phyloP scores from a whole-genome alignment of 2,113 vertebrate species.

The Muntiacus reevesi region DNA sequence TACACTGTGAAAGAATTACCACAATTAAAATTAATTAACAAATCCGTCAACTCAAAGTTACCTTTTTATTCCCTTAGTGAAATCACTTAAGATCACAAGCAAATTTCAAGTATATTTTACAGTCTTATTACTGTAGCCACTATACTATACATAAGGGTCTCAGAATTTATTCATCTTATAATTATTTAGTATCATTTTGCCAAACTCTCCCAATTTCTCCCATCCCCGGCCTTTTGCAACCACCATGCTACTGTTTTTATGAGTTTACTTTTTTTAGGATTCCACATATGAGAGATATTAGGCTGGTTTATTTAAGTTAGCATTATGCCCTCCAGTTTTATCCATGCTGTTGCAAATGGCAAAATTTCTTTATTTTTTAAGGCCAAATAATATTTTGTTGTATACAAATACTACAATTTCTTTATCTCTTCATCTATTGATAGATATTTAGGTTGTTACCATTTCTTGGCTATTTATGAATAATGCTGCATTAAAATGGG shows the following conservation, averaged over 20 bases:
- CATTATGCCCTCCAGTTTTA: background rate
- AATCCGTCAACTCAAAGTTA: background rate
- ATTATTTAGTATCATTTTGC: background rate
- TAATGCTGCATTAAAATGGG: background rate
- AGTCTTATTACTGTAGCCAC: background rate
- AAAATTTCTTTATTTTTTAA: background rate
- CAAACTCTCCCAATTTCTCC: background rate
- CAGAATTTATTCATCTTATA: background rate
- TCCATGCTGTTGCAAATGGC: background rate
- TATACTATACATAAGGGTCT: background rate
- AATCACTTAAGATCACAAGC: background rate
- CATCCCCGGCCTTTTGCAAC: background rate
- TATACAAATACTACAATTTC: background rate
- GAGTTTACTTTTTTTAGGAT: background rate
- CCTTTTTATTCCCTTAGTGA: background rate
- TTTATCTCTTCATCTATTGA: background rate
- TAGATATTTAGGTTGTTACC: background rate
- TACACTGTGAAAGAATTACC: background rate
- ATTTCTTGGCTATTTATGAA: background rate
- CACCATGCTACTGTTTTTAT: background rate
- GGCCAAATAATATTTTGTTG: background rate
- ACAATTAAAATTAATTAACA: background rate
- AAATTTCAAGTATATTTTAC: background rate
- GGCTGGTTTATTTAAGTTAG: background rate
- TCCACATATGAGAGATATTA: background rate